A percentile compares a stretch with the other conserved stretches of the same genome.
These are phyloP conservation scores for Agrenia bidenticulata DNA, from an alignment of 2,888 invertebrate genomes.

Conservation along the genomic window DNA sequence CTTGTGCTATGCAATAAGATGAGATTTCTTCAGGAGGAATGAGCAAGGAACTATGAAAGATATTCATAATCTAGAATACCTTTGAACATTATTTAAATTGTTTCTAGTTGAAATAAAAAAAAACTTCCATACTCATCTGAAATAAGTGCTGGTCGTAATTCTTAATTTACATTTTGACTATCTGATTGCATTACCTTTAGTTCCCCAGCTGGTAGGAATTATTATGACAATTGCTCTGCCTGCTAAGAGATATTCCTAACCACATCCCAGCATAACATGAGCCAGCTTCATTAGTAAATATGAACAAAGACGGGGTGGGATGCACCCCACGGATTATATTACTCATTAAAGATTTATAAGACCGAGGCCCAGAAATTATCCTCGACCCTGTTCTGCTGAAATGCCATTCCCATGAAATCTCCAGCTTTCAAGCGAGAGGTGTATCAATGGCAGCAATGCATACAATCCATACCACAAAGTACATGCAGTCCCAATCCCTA, in stretches of 20 bases:
- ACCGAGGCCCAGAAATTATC: background rate
- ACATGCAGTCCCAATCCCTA: too few species aligned
- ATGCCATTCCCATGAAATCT: slow-evolving; percentile 10
- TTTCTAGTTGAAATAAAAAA: too few species aligned
- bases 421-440: background rate
- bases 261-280: background rate
- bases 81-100: too few species aligned
- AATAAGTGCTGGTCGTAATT: too few species aligned
- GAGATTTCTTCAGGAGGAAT: too few species aligned
- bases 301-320: background rate
- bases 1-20: too few species aligned
- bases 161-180: too few species aligned
- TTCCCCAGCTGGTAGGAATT: background rate
- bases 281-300: slow-evolving; percentile 2
- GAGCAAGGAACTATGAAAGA: too few species aligned
- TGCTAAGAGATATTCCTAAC: background rate
- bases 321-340: slow-evolving; percentile 10
- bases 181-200: background rate
- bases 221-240: background rate
- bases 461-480: too few species aligned
- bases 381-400: background rate
- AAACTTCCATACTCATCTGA: too few species aligned
- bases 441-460: too few species aligned
- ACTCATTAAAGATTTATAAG: slow-evolving; percentile 12
- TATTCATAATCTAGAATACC: too few species aligned